Conservation (phyloP, 1,140 invertebrate genomes). For the Drosophila seguyi region DNA sequence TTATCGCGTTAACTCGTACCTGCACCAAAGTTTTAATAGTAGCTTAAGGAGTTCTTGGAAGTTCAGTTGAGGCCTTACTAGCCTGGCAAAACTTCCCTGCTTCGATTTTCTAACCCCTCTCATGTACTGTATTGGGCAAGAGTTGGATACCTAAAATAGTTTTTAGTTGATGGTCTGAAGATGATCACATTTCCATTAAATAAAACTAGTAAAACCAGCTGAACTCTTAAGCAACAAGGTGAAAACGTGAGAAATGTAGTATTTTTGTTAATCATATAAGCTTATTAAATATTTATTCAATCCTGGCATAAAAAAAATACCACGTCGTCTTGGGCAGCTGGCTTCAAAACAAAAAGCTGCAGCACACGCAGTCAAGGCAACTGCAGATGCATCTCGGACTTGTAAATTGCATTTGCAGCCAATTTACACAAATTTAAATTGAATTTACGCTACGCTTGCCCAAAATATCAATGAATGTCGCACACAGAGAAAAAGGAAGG, state of each 20-base stretch:
- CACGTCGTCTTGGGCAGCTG: constrained; percentile 2
- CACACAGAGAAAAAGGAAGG: constrained; percentile 37
- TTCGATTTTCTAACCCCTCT: constrained; percentile 26
- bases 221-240: background rate
- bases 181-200: background rate
- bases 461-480: constrained; percentile 79
- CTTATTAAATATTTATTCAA: constrained; percentile 19
- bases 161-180: background rate
- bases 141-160: constrained; percentile 10
- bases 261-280: background rate
- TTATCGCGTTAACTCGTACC: constrained; percentile 33
- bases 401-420: constrained; percentile 79
- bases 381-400: constrained; percentile 61
- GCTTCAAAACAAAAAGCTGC: constrained; percentile 5
- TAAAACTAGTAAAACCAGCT: too few relatives aligned
- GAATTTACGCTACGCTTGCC: constrained; percentile 80
- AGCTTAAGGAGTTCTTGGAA: constrained; percentile 27
- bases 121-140: background rate
- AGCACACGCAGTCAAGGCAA: constrained; percentile 57
- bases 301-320: background rate
- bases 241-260: too few relatives aligned
- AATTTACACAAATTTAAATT: constrained; percentile 82
- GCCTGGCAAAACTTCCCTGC: constrained; percentile 1
- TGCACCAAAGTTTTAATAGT: constrained; percentile 35
- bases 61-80: constrained; percentile 12